Evolutionary conservation across 2,797 vertebrate genomes (phyloP).

Genomic region (Thripadectes ignobilis): DNA sequence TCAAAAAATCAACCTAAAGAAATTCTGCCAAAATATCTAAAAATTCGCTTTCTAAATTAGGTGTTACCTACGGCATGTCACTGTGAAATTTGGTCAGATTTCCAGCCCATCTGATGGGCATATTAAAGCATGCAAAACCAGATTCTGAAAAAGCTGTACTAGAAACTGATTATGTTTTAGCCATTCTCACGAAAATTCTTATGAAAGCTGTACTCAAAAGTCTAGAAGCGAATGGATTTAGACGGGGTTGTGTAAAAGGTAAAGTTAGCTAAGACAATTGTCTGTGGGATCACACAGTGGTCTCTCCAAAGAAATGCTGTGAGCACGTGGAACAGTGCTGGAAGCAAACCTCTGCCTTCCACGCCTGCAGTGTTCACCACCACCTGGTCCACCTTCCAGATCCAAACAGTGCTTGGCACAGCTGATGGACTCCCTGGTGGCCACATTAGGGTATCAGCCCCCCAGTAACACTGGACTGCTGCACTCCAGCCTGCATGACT

Average conservation of each 20-base stretch:
- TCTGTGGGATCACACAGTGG: background rate
- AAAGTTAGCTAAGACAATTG: background rate
- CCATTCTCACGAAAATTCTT: background rate
- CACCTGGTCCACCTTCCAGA: background rate
- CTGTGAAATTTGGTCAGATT: background rate
- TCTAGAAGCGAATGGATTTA: background rate
- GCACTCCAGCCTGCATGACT: background rate
- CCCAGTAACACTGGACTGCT: background rate
- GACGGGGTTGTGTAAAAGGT: background rate
- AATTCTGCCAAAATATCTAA: background rate
- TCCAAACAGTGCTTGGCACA: background rate
- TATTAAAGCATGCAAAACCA: background rate
- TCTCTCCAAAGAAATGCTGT: background rate
- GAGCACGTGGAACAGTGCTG: background rate
- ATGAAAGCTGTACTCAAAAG: background rate
- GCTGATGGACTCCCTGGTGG: background rate
- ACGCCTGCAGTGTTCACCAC: background rate
- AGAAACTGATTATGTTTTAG: background rate
- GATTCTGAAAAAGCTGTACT: background rate
- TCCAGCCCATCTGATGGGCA: background rate
- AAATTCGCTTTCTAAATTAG: background rate
- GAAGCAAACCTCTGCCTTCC: background rate
- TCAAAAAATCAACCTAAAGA: background rate
- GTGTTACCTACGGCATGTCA: background rate
- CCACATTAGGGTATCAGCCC: background rate